Conservation (phyloP, 2,888 invertebrate genomes). For the Urechis unicinctus region DNA sequence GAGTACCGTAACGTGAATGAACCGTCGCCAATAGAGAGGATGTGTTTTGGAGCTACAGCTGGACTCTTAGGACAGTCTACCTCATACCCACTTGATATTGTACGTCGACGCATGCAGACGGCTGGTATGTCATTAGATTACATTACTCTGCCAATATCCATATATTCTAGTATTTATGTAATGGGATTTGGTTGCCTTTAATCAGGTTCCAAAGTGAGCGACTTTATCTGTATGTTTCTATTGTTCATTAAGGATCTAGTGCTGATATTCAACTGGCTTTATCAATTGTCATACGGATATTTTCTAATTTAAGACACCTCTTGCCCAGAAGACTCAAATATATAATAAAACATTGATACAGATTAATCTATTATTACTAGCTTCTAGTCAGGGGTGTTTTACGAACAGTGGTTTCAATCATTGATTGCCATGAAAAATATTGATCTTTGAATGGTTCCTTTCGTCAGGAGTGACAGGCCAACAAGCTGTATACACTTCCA, state of each 20-base stretch:
- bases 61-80: slow-evolving; percentile 90
- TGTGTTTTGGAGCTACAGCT: slow-evolving; percentile 81
- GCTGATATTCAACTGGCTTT: too few species aligned
- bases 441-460: neutral
- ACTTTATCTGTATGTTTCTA: too few species aligned
- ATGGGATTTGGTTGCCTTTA: neutral
- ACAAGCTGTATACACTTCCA: slow-evolving; percentile 57
- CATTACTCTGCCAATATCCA: slow-evolving; percentile 4
- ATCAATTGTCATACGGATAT: too few species aligned
- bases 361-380: too few species aligned
- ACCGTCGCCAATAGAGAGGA: slow-evolving; percentile 48
- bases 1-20: neutral
- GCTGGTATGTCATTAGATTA: slow-evolving; percentile 45
- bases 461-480: slow-evolving; percentile 53
- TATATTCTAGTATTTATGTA: neutral
- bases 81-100: slow-evolving; percentile 94
- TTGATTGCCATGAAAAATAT: neutral
- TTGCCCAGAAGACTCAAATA: too few species aligned
- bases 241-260: too few species aligned
- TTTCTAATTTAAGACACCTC: too few species aligned
- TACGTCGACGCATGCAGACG: slow-evolving; percentile 68
- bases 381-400: too few species aligned
- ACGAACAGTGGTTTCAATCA: too few species aligned
- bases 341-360: too few species aligned
- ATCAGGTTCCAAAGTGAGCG: too few species aligned